These are phyloP conservation scores for Pelobates fuscus DNA, from an alignment of 2,113 vertebrate species.

Conservation along the genomic window DNA sequence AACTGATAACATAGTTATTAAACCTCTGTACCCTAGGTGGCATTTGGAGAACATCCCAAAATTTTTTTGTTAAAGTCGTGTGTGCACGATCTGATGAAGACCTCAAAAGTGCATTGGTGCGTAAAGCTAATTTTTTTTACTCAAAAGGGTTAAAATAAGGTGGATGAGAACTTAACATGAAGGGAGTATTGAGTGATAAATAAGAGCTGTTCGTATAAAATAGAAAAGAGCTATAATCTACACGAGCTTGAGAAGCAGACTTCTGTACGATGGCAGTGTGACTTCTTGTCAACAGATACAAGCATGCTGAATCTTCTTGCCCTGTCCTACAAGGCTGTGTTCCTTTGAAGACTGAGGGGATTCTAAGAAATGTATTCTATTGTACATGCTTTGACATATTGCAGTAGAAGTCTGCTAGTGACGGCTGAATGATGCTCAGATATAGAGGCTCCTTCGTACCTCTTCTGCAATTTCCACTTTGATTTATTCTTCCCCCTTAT, in stretches of 20 bases:
- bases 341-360: conserved; percentile 33
- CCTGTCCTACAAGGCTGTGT: conserved; percentile 37
- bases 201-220: conserved; percentile 51
- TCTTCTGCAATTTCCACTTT: conserved; percentile 45
- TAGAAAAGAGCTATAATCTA: conserved; percentile 38
- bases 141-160: conserved; percentile 20
- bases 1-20: conserved; percentile 55
- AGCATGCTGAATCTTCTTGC: conserved; percentile 45
- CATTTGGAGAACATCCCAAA: conserved; percentile 43
- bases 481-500: conserved; percentile 14
- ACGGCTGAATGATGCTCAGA: conserved; percentile 40
- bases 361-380: conserved; percentile 44
- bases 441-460: conserved; percentile 23
- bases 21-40: neutral
- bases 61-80: too few relatives aligned
- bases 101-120: too few relatives aligned
- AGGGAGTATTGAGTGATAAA: conserved; percentile 11
- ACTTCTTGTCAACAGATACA: conserved; percentile 52
- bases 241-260: conserved; percentile 16
- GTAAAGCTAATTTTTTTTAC: too few relatives aligned
- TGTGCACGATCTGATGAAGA: too few relatives aligned
- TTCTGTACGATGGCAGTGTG: conserved; percentile 29
- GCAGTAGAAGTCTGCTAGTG: conserved; percentile 47
- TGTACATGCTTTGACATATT: conserved; percentile 35
- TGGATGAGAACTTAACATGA: conserved; percentile 40